Conservation (phyloP, 2,888 invertebrate genomes). For the Lasius platythorax region DNA sequence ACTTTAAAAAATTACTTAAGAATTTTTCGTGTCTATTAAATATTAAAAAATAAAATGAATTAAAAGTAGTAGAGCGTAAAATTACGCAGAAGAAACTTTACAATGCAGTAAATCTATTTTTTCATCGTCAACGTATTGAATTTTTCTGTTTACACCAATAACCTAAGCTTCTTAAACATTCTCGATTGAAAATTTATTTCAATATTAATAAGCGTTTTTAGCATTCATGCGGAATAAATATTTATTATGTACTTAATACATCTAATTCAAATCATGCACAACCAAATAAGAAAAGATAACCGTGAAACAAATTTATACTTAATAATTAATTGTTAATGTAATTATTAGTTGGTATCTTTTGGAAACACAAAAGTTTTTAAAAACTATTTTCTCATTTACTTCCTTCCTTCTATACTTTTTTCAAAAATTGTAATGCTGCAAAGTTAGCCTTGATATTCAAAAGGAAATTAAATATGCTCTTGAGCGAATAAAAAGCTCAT, state of each 20-base stretch:
- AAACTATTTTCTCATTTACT: neutral
- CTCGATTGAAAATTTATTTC: constrained; percentile 14
- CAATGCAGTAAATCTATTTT: constrained; percentile 50
- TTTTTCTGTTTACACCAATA: neutral
- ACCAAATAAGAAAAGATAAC: neutral
- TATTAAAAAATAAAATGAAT: constrained; percentile 16
- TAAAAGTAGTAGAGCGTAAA: neutral
- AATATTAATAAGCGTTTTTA: constrained; percentile 27
- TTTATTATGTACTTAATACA: neutral
- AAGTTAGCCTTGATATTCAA: neutral
- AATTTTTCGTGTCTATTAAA: neutral
- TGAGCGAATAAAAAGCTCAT: neutral
- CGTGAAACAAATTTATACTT: neutral
- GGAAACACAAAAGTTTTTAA: neutral
- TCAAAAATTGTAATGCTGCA: neutral
- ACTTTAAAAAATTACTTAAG: neutral
- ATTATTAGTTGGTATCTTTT: neutral
- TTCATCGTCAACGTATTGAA: constrained; percentile 22
- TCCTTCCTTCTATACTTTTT: neutral
- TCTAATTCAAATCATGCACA: neutral
- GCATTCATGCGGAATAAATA: neutral
- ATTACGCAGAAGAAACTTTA: constrained; percentile 28
- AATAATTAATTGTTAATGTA: neutral
- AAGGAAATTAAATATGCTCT: neutral
- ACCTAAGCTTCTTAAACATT: constrained; percentile 1